phyloP scores from a whole-genome alignment of 2,113 vertebrate genomes.

The Aspidoscelis tigris region DNA sequence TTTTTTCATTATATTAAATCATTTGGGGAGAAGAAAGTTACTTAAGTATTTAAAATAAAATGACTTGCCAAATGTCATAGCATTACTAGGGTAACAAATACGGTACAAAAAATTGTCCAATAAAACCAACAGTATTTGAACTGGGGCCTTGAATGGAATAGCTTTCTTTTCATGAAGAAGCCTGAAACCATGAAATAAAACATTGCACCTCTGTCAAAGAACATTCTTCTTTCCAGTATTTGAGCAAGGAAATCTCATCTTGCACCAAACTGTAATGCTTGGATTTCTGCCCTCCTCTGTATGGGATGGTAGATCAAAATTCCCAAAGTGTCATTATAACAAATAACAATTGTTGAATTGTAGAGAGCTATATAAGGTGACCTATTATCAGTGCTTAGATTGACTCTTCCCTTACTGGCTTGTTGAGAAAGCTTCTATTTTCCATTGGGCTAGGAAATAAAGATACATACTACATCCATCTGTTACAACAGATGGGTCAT shows the following conservation, averaged over 20 bases:
- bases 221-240: background rate
- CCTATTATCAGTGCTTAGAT: background rate
- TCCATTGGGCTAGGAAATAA: background rate
- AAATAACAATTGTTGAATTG: constrained; percentile 23
- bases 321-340: background rate
- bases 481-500: constrained; percentile 2
- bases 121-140: constrained; percentile 4
- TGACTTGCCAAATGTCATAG: constrained; percentile 30
- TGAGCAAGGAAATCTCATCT: background rate
- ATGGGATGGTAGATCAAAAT: constrained; percentile 30
- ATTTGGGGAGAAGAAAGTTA: background rate
- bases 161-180: constrained; percentile 15
- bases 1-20: background rate
- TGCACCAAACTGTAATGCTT: background rate
- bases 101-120: background rate
- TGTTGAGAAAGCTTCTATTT: rapidly evolving
- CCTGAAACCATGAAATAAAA: background rate
- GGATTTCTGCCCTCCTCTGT: constrained; percentile 17
- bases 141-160: constrained; percentile 8
- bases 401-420: background rate
- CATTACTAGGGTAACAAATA: background rate
- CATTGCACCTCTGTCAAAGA: background rate
- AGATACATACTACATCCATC: background rate
- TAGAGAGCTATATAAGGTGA: background rate
- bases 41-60: background rate